These are phyloP conservation scores for Alouatta palliata DNA, from an alignment of 2,113 vertebrate species.

Conservation along the genomic window DNA sequence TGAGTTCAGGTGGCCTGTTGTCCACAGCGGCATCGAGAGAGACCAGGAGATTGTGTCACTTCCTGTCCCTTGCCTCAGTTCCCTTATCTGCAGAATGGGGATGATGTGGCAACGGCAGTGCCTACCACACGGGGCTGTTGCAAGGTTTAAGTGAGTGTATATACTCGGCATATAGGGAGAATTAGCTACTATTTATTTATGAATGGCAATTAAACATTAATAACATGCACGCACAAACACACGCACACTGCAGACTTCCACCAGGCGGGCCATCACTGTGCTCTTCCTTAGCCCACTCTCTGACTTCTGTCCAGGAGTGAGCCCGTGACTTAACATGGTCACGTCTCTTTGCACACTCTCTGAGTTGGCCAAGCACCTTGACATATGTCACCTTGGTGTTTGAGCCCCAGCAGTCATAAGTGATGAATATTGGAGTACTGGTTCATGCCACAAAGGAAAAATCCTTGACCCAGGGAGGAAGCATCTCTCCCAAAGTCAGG, in stretches of 20 bases:
- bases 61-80: neutral
- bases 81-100: neutral
- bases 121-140: neutral
- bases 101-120: neutral
- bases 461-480: neutral
- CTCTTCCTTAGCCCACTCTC: neutral
- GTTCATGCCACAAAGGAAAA: neutral
- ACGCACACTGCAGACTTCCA: fast-evolving
- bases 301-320: neutral
- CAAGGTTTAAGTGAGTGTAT: neutral
- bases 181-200: neutral
- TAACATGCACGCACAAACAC: neutral
- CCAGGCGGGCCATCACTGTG: neutral
- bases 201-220: neutral
- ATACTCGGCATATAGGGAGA: neutral
- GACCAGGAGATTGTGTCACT: too few relatives aligned
- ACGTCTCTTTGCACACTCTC: neutral
- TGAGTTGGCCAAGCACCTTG: neutral
- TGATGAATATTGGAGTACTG: neutral
- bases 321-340: neutral
- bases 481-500: too few relatives aligned
- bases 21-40: too few relatives aligned
- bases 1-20: too few relatives aligned
- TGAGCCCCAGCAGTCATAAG: neutral
- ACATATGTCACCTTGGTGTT: neutral